Percentiles rank a stretch among this genome's conserved stretches.
These are phyloP conservation scores for Lates calcarifer DNA, from an alignment of 2,113 vertebrate genomes.

Conservation along the genomic window DNA sequence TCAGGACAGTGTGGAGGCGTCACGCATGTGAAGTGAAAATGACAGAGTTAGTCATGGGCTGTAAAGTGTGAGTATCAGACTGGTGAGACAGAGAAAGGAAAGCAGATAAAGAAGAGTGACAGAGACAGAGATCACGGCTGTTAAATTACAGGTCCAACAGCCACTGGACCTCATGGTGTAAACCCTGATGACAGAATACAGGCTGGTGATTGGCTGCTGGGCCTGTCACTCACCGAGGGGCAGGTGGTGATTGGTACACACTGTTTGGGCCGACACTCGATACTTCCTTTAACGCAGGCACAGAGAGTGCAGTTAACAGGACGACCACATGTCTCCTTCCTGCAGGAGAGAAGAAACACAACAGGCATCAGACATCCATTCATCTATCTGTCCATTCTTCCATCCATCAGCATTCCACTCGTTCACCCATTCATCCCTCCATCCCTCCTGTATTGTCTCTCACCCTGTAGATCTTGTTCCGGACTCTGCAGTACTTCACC, in stretches of 20 bases:
- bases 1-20: constrained; percentile 43
- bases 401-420: not conserved
- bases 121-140: constrained; percentile 7
- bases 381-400: not conserved
- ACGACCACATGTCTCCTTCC: constrained; percentile 99
- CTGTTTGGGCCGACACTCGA: constrained; percentile 93
- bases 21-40: constrained; percentile 47
- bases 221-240: constrained; percentile 88
- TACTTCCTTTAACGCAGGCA: constrained; percentile 91
- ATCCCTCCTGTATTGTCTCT: constrained; percentile 43
- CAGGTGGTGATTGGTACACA: constrained; percentile 95
- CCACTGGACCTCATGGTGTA: too few species aligned
- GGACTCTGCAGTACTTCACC: constrained; percentile 92
- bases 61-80: constrained; percentile 50
- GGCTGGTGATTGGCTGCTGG: constrained; percentile 28
- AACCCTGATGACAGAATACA: not conserved
- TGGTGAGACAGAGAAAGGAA: not conserved
- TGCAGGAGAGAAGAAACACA: constrained; percentile 61
- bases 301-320: constrained; percentile 96
- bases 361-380: not conserved
- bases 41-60: constrained; percentile 59
- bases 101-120: constrained; percentile 14
- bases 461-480: constrained; percentile 96
- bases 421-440: not conserved
- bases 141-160: not conserved